Evolutionary conservation across 1,140 invertebrate species (phyloP), one percentile per base, ranked within the genome.

Genomic region (Schlechtendalia chinensis): DNA sequence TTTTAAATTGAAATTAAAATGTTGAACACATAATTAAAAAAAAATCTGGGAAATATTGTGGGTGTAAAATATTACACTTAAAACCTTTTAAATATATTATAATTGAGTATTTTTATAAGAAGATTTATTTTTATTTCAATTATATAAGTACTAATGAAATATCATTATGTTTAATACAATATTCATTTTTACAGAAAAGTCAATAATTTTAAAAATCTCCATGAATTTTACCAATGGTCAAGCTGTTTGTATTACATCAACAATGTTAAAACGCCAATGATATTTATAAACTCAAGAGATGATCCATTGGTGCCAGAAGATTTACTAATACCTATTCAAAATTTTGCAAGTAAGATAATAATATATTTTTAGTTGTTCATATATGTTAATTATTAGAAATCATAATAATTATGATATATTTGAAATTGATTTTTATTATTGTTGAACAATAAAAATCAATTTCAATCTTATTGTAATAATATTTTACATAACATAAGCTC

Each of bases 281-380:
- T 97, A 82, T 94, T 96, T 84, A 90, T 97, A 29, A 97, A 97
- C 86, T 90, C 95, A 45, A 87, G 89, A 81, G 95, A 97, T 86
- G 95, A 97, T 87, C 95, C 95, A 2, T 88, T 97, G 47, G 92
- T 97, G 65, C 95, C 94, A 17, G 90, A 91, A 82, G 87, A 88
- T 19, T 86, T 96, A 10, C 85, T 93, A 67, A 87, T 90, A 24
- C 89, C 91, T 19, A 91, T 95, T 17, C 90, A 90, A 84, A 88
- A 92, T 75, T 90, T 90, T 88, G 91, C 92, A 83, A 88, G 93
- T 95, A 86, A 90, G 90, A 17, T 39, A 59, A 74, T 74, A 12
- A 50, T 24, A 19, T 54, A 19, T 54, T 54, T 54, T 54, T 54
- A n/a, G 6, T 54, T 19, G 16, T 19, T 53, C 2, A 53, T 53